A percentile compares a stretch with the other conserved stretches of the same genome.
These are phyloP conservation scores for Leptinotarsa tumamoca DNA, from an alignment of 2,888 invertebrate species.

Conservation along the genomic window DNA sequence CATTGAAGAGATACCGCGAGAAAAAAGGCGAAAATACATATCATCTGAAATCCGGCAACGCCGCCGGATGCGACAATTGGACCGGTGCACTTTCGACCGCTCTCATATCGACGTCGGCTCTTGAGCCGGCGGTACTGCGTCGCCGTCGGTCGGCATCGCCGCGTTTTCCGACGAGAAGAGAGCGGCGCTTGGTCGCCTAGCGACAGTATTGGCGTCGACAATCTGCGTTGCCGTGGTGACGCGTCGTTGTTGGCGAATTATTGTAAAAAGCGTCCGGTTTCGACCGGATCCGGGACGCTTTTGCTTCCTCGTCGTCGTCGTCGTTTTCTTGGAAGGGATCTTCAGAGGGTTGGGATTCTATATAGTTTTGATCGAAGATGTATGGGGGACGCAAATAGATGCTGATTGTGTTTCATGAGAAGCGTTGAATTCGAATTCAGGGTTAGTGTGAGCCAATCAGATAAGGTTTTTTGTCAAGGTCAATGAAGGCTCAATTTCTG, in stretches of 20 bases:
- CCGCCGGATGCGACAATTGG: conserved; percentile 1
- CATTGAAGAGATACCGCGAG: background rate
- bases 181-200: conserved; percentile 33
- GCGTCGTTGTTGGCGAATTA: conserved; percentile 50
- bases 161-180: background rate
- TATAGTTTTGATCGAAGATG: background rate
- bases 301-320: background rate
- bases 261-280: conserved; percentile 39
- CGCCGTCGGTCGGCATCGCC: background rate
- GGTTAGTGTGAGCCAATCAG: too few relatives aligned
- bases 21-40: background rate
- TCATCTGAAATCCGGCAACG: background rate
- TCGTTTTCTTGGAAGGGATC: conserved; percentile 11
- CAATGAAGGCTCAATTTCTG: too few relatives aligned
- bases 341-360: background rate
- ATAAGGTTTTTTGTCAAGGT: too few relatives aligned
- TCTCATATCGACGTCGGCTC: conserved; percentile 22
- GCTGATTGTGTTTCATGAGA: too few relatives aligned
- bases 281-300: conserved; percentile 14
- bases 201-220: conserved; percentile 28
- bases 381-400: too few relatives aligned
- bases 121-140: conserved; percentile 13
- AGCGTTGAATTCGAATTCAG: too few relatives aligned
- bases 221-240: conserved; percentile 61
- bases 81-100: conserved; percentile 26